Base-by-base conservation (phyloP, 2,797 vertebrate species). In the Rhinogobio ventralis region DNA sequence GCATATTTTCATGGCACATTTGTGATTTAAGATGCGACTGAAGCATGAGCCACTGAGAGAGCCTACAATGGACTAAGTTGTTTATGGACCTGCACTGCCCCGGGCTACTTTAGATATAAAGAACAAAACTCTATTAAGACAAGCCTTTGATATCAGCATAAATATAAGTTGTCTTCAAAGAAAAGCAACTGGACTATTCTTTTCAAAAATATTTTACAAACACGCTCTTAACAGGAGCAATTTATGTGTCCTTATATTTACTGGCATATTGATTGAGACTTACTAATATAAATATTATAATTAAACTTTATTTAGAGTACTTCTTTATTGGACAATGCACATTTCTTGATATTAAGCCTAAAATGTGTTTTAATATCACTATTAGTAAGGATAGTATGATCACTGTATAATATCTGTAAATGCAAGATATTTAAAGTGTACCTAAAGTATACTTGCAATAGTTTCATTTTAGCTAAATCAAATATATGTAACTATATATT, bases 11-110 rank as follows among this genome's bases (percentile, higher is more conserved):
- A 79, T 84, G 77, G 36, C 62, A 71, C 57, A 84, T 79, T 69
- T 86, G 78, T 86, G 84, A 86, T 85, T 84, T 75, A 87, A 72
- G 83, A 81, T 30, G 46, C 17, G 66, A 79, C 36, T 84, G 81
- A 89, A 81, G 82, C 79, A 80, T 81, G 62, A 64, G 49, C 80
- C 84, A 69, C 83, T 82, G 39, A 62, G 64, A 84, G 49, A 51
- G 17, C 25, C 74, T 64, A 84, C 87, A 87, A 82, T 80, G 84
- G 81, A 80, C 20, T 20, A 53, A 80, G 51, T 57, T 89, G 88
- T 90, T 86, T 76, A 82, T 15, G 9, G 78, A 81, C 73, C 78
- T 19, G 7, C 3, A 17, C 51, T 82, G 68, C 73, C 73, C 30
- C 30, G 6, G 49, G 81, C 51, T 5, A 55, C 19, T 81, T 62